Percentiles rank a stretch among this genome's conserved stretches.
Evolutionary conservation across 2,113 vertebrate species (phyloP).

Genomic region (Corydoras sp.): DNA sequence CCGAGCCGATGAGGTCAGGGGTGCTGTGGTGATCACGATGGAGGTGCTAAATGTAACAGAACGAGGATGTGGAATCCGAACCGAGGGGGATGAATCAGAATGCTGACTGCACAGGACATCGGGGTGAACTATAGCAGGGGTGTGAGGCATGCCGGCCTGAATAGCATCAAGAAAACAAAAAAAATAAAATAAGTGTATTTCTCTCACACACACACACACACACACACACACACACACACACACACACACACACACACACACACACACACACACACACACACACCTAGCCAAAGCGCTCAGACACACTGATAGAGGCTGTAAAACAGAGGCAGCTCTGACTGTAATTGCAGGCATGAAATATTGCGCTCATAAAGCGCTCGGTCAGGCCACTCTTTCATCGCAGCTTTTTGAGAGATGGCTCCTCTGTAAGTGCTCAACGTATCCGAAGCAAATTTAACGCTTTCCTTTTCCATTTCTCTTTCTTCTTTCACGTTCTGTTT

Average conservation of each 20-base stretch:
- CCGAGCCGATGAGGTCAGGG: not conserved
- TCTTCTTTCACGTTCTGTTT: constrained; percentile 20
- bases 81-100: constrained; percentile 4
- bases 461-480: constrained; percentile 20
- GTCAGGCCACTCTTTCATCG: constrained; percentile 39
- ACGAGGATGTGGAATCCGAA: not conserved
- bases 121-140: constrained; percentile 7
- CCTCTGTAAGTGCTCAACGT: constrained; percentile 31
- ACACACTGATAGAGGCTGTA: constrained; percentile 22
- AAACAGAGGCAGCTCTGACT: constrained; percentile 19
- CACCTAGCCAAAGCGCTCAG: not conserved
- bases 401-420: constrained; percentile 28
- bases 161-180: constrained; percentile 16
- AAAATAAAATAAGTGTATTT: constrained; percentile 7
- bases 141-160: constrained; percentile 7
- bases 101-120: constrained; percentile 28
- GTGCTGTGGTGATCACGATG: not conserved
- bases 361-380: constrained; percentile 37
- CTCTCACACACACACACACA: constrained; percentile 6
- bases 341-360: constrained; percentile 40
- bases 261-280: not conserved
- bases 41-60: constrained; percentile 11
- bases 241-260: not conserved
- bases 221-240: not conserved
- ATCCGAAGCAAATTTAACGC: constrained; percentile 24